Percentiles rank a stretch among this genome's conserved stretches.
phyloP scores from a whole-genome alignment of 1,140 invertebrate species.

The Drosophila sproati region DNA sequence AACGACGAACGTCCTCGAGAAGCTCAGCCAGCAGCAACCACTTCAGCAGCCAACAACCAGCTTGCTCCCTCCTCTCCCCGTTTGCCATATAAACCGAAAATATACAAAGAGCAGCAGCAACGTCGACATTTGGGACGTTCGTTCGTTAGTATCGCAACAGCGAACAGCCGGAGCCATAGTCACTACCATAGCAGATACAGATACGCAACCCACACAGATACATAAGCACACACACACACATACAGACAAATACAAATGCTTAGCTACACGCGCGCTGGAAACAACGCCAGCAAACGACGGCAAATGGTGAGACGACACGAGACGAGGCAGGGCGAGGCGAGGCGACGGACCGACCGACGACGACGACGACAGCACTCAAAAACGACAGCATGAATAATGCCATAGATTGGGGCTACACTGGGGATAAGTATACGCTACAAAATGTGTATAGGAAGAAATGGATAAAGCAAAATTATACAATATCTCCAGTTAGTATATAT shows the following conservation, averaged over 20 bases:
- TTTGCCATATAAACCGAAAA: constrained; percentile 65
- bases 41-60: constrained; percentile 38
- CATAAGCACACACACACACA: constrained; percentile 21
- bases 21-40: constrained; percentile 56
- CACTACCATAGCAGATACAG: constrained; percentile 60
- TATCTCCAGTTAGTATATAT: not conserved
- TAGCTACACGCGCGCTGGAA: constrained; percentile 78
- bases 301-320: not conserved
- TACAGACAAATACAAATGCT: constrained; percentile 46
- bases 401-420: constrained; percentile 55
- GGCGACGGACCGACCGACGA: constrained; percentile 27
- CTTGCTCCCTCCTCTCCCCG: constrained; percentile 38
- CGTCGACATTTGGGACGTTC: constrained; percentile 77
- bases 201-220: constrained; percentile 53
- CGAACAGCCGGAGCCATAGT: constrained; percentile 67
- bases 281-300: constrained; percentile 40
- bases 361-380: constrained; percentile 42
- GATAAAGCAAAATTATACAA: constrained; percentile 11
- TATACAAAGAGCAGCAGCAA: constrained; percentile 68
- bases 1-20: constrained; percentile 76
- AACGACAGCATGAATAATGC: constrained; percentile 59
- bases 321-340: not conserved
- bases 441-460: constrained; percentile 23
- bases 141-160: constrained; percentile 70
- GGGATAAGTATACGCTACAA: constrained; percentile 42